phyloP scores from a whole-genome alignment of 2,888 invertebrate species.

The Caenorhabditis parvicauda region DNA sequence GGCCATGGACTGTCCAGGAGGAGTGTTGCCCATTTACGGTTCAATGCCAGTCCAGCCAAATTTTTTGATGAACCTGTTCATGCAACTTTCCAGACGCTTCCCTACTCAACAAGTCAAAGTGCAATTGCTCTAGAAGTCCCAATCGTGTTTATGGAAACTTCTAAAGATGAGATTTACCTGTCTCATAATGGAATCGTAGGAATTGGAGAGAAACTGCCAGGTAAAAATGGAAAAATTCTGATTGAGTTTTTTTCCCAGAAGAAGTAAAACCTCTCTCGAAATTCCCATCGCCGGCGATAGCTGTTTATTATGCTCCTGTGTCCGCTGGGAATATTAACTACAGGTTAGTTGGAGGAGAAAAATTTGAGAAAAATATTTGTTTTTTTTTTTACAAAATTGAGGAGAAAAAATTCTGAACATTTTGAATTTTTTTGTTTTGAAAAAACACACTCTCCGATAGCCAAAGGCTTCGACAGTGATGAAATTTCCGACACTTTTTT shows the following conservation, averaged over 20 bases:
- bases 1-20: no score
- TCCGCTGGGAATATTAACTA: constrained; percentile 41
- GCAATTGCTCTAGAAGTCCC: constrained; percentile 38
- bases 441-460: no score
- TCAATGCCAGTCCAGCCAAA: no score
- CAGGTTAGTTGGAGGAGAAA: constrained; percentile 13
- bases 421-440: not conserved
- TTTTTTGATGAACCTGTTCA: no score
- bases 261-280: constrained; percentile 17
- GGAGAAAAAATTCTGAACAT: not conserved
- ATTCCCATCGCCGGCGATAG: constrained; percentile 37
- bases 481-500: no score
- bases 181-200: constrained; percentile 52
- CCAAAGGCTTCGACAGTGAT: no score
- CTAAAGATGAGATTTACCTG: constrained; percentile 44
- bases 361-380: not conserved
- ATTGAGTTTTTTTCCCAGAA: not conserved
- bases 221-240: not conserved
- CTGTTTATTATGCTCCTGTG: constrained; percentile 45
- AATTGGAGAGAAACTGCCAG: constrained; percentile 34
- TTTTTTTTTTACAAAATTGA: not conserved
- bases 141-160: constrained; percentile 39
- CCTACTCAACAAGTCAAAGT: constrained; percentile 22
- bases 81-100: constrained; percentile 22
- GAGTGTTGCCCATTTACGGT: no score